Conservation (phyloP, 1,140 invertebrate species). For the Drosophila eugracilis region DNA sequence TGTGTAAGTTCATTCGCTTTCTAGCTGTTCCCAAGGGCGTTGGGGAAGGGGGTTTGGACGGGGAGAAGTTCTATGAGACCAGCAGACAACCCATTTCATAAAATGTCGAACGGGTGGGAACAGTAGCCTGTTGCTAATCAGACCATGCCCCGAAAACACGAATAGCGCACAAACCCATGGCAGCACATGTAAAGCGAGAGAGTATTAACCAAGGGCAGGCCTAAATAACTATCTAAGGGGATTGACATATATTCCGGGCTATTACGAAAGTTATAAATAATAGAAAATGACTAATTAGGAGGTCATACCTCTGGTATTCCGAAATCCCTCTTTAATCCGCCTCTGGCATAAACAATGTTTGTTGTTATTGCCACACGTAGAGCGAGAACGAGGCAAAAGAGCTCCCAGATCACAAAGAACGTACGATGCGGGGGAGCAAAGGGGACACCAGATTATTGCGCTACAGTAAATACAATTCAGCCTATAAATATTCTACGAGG, state of each 20-base stretch:
- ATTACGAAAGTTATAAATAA: no score
- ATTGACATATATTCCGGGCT: not conserved
- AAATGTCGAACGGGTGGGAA: constrained; percentile 39
- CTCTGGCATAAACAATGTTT: constrained; percentile 30
- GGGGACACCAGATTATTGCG: constrained; percentile 7
- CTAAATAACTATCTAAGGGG: not conserved
- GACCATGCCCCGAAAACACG: constrained; percentile 61
- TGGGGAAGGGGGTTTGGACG: not conserved
- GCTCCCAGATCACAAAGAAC: constrained; percentile 12
- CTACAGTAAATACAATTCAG: constrained; percentile 1
- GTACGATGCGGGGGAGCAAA: not conserved
- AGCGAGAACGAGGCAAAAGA: constrained; percentile 4
- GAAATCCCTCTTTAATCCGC: not conserved
- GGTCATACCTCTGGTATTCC: no score
- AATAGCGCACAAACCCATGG: constrained; percentile 49
- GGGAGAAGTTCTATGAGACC: not conserved
- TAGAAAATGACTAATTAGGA: no score
- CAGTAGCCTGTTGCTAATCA: constrained; percentile 68
- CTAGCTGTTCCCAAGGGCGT: constrained; percentile 14
- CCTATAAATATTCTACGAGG: not conserved
- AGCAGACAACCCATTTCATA: constrained; percentile 40
- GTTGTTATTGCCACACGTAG: constrained; percentile 27
- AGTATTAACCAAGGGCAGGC: not conserved
- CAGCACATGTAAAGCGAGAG: constrained; percentile 23
- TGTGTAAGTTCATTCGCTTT: constrained; percentile 51